Evolutionary conservation across 2,113 vertebrate genomes (phyloP).

Genomic region (Sinosuthora webbiana): DNA sequence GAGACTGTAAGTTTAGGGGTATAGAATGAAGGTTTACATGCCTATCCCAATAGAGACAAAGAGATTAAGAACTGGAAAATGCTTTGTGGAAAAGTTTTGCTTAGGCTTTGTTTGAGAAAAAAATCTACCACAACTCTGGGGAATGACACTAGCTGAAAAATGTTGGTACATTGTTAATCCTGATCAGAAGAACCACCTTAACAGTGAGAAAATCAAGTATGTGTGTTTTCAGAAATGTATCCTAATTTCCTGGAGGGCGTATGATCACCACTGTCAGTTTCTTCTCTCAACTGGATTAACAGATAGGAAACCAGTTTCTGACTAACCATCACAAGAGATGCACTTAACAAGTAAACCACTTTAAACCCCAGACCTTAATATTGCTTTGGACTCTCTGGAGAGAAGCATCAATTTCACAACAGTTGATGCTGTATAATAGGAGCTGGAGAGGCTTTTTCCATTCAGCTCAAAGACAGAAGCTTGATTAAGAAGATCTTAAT

Average conservation of each 20-base stretch:
- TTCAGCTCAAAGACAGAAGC: neutral
- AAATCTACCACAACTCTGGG: neutral
- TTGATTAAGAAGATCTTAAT: neutral
- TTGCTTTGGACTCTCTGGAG: neutral
- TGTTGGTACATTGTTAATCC: neutral
- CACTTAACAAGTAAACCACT: neutral
- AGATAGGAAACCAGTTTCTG: neutral
- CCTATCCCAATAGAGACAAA: neutral
- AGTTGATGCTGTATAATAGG: neutral
- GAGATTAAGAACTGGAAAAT: neutral
- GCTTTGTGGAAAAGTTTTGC: neutral
- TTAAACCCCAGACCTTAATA: neutral
- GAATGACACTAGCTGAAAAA: neutral
- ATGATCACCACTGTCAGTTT: neutral
- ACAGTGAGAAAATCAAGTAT: neutral
- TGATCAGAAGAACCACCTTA: neutral
- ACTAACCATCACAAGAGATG: neutral
- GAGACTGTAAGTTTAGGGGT: neutral
- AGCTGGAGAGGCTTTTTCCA: neutral
- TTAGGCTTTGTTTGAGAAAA: neutral
- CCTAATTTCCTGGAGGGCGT: neutral
- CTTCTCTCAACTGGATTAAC: neutral
- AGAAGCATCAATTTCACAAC: neutral
- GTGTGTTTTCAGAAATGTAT: neutral
- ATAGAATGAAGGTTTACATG: neutral